Conservation (phyloP, 2,888 invertebrate species). For the Argyra leucocephala region DNA sequence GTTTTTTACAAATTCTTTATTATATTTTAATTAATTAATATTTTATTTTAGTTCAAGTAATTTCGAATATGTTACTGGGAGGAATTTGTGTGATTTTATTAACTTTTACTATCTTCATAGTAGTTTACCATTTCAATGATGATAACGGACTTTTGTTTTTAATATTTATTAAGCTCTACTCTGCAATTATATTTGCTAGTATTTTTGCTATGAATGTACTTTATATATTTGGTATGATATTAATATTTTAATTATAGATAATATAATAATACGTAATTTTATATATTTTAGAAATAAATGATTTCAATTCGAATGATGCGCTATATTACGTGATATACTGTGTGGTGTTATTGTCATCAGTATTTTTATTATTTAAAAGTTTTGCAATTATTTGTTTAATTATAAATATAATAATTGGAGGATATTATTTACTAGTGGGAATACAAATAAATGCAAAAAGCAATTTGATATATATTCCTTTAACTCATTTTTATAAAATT, state of each 20-base stretch:
- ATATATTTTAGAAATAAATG: not conserved
- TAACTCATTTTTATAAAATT: conserved; percentile 7
- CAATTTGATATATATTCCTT: not conserved
- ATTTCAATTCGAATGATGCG: too few species aligned
- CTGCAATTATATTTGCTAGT: not conserved
- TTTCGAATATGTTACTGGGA: not conserved
- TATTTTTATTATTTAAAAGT: not conserved
- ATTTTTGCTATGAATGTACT: not conserved
- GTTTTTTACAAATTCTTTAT: not conserved
- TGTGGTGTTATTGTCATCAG: not conserved
- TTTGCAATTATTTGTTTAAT: not conserved
- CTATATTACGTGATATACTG: too few species aligned
- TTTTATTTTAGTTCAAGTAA: not conserved
- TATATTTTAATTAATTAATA: not conserved
- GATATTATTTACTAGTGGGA: not conserved
- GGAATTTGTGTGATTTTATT: not conserved
- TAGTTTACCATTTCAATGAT: not conserved
- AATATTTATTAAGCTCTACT: not conserved
- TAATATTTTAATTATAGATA: not conserved
- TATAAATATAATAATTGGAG: not conserved
- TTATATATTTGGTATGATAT: not conserved
- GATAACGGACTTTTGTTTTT: conserved; percentile 5
- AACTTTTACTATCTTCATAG: not conserved
- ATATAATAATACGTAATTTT: too few species aligned
- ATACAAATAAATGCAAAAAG: not conserved